Percentiles rank a stretch among this genome's conserved stretches.
Evolutionary conservation across 1,140 invertebrate genomes (phyloP).

Genomic region (Steinernema feltiae): DNA sequence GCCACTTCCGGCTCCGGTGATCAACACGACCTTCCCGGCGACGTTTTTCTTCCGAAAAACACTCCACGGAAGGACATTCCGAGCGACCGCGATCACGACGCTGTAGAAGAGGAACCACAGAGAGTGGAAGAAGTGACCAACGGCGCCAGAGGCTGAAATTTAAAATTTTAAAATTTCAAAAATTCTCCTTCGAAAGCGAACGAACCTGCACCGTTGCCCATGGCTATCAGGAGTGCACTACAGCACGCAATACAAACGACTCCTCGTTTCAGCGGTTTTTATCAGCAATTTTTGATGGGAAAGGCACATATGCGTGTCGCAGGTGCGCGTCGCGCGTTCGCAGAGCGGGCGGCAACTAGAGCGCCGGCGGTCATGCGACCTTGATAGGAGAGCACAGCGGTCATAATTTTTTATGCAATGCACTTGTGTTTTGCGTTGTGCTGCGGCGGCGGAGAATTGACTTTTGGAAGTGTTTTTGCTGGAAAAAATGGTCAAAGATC

Average conservation of each 20-base stretch:
- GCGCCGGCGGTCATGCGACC: too few relatives aligned
- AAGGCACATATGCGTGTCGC: neutral
- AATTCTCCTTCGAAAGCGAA: neutral
- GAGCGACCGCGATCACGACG: neutral
- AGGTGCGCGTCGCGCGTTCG: too few relatives aligned
- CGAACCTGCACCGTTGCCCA: neutral
- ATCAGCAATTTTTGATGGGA: neutral
- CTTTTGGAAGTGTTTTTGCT: too few relatives aligned
- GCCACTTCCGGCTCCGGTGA: constrained; percentile 84
- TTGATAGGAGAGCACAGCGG: too few relatives aligned
- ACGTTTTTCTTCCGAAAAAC: neutral
- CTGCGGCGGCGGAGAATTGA: too few relatives aligned
- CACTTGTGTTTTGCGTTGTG: too few relatives aligned
- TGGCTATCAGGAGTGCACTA: too few relatives aligned
- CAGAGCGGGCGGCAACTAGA: too few relatives aligned
- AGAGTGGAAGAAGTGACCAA: neutral
- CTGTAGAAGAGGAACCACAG: neutral
- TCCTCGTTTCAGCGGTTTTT: too few relatives aligned
- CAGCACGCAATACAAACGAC: too few relatives aligned
- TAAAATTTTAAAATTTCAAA: neutral
- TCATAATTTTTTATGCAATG: too few relatives aligned
- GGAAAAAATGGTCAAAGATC: too few relatives aligned
- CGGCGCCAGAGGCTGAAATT: neutral
- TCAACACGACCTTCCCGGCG: constrained; percentile 63
- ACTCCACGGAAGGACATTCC: neutral